Percentiles rank a stretch among this genome's conserved stretches.
Evolutionary conservation across 2,113 vertebrate species (phyloP).

Genomic region (Melanerpes aurifrons): DNA sequence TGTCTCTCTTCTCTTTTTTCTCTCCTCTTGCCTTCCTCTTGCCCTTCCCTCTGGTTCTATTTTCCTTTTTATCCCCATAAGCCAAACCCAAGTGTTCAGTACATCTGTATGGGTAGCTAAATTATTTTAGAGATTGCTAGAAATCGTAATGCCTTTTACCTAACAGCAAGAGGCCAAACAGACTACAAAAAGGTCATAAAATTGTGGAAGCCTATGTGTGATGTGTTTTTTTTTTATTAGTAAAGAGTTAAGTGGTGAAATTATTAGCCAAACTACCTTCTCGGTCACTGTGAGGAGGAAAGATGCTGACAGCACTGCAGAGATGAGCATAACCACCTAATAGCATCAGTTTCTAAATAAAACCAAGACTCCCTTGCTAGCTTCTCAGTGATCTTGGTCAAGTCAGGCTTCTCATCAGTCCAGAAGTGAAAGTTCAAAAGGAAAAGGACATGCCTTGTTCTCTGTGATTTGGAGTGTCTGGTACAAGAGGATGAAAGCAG

Average conservation of each 20-base stretch:
- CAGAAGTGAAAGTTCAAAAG: background rate
- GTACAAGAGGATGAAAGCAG: background rate
- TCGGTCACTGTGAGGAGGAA: background rate
- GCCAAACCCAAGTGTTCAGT: background rate
- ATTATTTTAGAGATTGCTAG: background rate
- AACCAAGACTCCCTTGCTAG: background rate
- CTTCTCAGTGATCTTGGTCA: background rate
- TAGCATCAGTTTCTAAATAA: background rate
- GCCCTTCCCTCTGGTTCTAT: background rate
- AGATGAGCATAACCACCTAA: background rate
- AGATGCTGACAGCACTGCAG: background rate
- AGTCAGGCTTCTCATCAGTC: background rate
- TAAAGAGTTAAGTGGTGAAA: background rate
- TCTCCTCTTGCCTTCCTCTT: background rate
- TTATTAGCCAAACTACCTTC: background rate
- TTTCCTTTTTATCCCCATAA: background rate
- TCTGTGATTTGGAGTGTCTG: background rate
- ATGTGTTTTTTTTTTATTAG: background rate
- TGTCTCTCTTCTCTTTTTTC: background rate
- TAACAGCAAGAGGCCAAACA: background rate
- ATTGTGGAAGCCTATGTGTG: background rate
- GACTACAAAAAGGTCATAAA: background rate
- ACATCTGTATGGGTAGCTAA: background rate
- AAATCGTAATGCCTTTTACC: background rate
- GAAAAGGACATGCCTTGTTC: background rate